Evolutionary conservation across 1,140 invertebrate species (phyloP).

Genomic region (Vollenhovia emeryi): DNA sequence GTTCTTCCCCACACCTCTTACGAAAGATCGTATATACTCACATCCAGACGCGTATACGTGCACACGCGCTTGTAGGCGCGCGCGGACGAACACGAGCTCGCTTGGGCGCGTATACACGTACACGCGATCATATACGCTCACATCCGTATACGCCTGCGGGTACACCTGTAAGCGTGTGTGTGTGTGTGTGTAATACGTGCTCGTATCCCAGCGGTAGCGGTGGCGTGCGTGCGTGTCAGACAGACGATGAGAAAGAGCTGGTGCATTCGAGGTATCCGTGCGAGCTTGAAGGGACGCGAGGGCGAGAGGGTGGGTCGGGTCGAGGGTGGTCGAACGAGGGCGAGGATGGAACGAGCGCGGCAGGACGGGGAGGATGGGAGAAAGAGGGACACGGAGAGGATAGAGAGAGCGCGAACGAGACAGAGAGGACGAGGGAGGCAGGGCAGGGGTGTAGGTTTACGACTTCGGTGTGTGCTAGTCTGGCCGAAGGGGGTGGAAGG

Average conservation of each 20-base stretch:
- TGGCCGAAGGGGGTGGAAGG: slow-evolving; percentile 78
- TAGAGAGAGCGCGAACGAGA: slow-evolving; percentile 24
- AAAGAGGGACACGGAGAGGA: slow-evolving; percentile 32
- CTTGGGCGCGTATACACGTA: not conserved
- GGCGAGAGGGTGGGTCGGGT: slow-evolving; percentile 58
- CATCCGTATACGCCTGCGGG: not conserved
- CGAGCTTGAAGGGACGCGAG: slow-evolving; percentile 66
- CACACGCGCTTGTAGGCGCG: slow-evolving; percentile 37
- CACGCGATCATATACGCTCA: not conserved
- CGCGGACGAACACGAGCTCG: not conserved
- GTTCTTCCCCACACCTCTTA: slow-evolving; percentile 65
- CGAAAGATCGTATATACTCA: slow-evolving; percentile 65
- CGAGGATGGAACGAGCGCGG: slow-evolving; percentile 64
- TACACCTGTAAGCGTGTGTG: no score
- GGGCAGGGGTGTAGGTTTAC: slow-evolving; percentile 79
- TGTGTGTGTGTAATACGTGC: slow-evolving; percentile 47
- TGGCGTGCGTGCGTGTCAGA: slow-evolving; percentile 79
- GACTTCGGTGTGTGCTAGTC: slow-evolving; percentile 80
- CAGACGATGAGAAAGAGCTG: slow-evolving; percentile 79
- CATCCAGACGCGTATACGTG: slow-evolving; percentile 44
- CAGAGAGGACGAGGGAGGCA: slow-evolving; percentile 35
- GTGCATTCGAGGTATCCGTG: slow-evolving; percentile 75
- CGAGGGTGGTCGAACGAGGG: slow-evolving; percentile 67
- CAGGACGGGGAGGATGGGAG: slow-evolving; percentile 35
- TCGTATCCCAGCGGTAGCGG: slow-evolving; percentile 67